Conservation (phyloP, 1,140 invertebrate species). For the Drosophila serrata region DNA sequence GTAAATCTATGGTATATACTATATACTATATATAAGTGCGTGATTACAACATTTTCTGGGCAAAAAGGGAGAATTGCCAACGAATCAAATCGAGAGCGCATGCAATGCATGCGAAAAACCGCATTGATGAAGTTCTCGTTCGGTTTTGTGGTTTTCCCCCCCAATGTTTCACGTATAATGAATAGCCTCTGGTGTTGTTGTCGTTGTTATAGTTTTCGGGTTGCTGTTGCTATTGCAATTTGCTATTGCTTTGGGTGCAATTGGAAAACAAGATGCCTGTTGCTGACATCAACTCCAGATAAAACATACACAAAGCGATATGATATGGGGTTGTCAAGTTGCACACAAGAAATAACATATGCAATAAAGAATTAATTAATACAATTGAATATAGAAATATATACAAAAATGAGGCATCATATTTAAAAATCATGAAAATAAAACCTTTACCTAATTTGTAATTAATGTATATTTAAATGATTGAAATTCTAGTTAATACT, state of each 20-base stretch:
- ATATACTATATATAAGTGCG: not conserved
- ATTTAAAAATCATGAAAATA: not conserved
- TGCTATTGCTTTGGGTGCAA: conserved; percentile 12
- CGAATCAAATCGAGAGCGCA: conserved; percentile 41
- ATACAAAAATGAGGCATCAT: not conserved
- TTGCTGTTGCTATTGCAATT: conserved; percentile 4
- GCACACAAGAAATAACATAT: not conserved
- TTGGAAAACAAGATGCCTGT: conserved; percentile 56
- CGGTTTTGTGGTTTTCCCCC: conserved; percentile 37
- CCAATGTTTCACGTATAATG: conserved; percentile 55
- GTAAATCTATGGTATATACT: conserved; percentile 20
- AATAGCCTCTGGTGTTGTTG: conserved; percentile 49
- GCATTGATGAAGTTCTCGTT: conserved; percentile 56
- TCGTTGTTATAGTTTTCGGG: conserved; percentile 1
- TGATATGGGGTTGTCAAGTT: not conserved
- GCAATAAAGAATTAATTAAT: not conserved
- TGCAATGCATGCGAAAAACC: conserved; percentile 41
- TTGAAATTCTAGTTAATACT: no score
- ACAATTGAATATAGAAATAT: no score
- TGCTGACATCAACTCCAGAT: conserved; percentile 51
- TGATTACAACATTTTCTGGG: conserved; percentile 40
- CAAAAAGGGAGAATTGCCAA: conserved; percentile 31
- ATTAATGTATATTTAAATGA: no score
- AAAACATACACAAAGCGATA: not conserved
- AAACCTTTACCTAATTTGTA: no score